Evolutionary conservation across 2,888 invertebrate species (phyloP).

Genomic region (Kuschelorhynchus macadamiae): DNA sequence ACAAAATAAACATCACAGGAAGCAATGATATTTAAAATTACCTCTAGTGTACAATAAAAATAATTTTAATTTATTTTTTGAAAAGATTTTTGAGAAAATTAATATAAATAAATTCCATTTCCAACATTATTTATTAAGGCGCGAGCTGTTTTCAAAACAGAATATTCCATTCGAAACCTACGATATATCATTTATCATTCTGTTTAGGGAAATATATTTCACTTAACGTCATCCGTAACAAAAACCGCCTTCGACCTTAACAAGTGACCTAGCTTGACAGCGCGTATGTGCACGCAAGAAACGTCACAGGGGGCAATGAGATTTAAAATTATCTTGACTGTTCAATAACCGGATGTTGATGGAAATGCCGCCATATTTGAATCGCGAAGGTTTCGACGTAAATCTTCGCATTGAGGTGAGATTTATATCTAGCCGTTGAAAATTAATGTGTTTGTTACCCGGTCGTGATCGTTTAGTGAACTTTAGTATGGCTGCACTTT

Average conservation of each 20-base stretch:
- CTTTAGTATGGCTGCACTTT: slow-evolving; percentile 7
- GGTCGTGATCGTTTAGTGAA: slow-evolving; percentile 27
- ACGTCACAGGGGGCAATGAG: slow-evolving; percentile 37
- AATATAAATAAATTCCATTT: no score
- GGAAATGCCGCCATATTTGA: slow-evolving; percentile 25
- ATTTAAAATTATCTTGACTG: slow-evolving; percentile 49
- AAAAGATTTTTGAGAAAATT: no score
- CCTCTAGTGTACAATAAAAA: no score
- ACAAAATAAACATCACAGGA: no score
- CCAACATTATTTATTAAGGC: slow-evolving; percentile 13
- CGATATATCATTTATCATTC: slow-evolving; percentile 38
- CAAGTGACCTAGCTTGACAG: slow-evolving; percentile 39
- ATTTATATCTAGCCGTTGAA: slow-evolving; percentile 58
- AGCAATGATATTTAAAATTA: no score
- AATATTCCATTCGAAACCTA: slow-evolving; percentile 20
- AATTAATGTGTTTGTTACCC: slow-evolving; percentile 57
- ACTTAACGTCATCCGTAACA: slow-evolving; percentile 31
- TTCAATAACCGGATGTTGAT: slow-evolving; percentile 54
- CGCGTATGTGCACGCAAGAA: no score
- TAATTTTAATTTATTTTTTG: no score
- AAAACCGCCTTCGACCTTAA: slow-evolving; percentile 32
- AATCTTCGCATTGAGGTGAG: slow-evolving; percentile 59
- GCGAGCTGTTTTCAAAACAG: not conserved
- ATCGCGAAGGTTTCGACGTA: slow-evolving; percentile 54
- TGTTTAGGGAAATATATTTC: slow-evolving; percentile 28